Conservation (phyloP, 2,888 invertebrate genomes). For the Parochlus steinenii region DNA sequence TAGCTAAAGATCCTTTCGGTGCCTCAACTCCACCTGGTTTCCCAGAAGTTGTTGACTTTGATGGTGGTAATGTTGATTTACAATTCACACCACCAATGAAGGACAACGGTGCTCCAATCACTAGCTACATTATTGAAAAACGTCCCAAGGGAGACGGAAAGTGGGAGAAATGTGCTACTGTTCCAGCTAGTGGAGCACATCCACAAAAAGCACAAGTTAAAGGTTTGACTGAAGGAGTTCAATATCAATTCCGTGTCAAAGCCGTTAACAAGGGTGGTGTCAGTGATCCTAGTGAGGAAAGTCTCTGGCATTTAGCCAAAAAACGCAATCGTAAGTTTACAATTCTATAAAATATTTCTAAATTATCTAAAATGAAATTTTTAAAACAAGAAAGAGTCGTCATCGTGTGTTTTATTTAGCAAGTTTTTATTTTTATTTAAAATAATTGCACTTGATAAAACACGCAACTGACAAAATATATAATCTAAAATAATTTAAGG, state of each 20-base stretch:
- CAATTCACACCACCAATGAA: conserved; percentile 83
- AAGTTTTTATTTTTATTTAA: too few relatives aligned
- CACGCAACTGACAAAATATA: too few relatives aligned
- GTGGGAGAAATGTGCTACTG: conserved; percentile 73
- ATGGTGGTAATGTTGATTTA: conserved; percentile 75
- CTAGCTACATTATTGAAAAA: conserved; percentile 81
- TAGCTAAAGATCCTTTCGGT: conserved; percentile 97
- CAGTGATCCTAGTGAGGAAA: conserved; percentile 81
- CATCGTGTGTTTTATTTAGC: too few relatives aligned
- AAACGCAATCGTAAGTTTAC: conserved; percentile 10
- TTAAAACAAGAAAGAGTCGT: neutral
- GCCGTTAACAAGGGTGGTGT: conserved; percentile 92
- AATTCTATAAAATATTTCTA: conserved; percentile 15
- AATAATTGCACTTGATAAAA: too few relatives aligned
- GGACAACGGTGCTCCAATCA: conserved; percentile 87
- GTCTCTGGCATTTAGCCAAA: conserved; percentile 82
- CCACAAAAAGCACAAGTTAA: conserved; percentile 61
- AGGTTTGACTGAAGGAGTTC: conserved; percentile 82
- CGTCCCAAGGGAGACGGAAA: conserved; percentile 75
- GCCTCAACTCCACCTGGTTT: conserved; percentile 75
- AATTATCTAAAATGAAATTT: neutral
- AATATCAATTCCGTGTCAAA: conserved; percentile 87
- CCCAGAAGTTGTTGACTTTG: conserved; percentile 80
- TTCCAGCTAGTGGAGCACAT: conserved; percentile 57
- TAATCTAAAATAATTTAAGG: neutral